phyloP scores from a whole-genome alignment of 2,797 vertebrate species.

The Masticophis lateralis region DNA sequence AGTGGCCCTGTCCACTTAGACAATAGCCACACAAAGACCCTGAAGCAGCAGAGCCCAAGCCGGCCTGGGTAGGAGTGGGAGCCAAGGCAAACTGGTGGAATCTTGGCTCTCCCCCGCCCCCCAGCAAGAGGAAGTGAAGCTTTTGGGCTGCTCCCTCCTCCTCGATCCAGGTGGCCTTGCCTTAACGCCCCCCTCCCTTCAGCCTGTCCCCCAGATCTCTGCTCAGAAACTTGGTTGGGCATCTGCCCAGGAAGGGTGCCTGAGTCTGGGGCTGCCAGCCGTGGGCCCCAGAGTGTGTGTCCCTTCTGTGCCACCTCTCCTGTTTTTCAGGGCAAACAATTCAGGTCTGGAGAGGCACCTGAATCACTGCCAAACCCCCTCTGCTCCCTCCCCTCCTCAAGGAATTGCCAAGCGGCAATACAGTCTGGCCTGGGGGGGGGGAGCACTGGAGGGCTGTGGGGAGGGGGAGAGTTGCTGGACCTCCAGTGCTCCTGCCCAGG shows the following conservation, averaged over 20 bases:
- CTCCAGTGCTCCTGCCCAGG: neutral
- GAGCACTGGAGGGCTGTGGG: neutral
- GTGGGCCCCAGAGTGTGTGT: no score
- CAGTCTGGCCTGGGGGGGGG: neutral
- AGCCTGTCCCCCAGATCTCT: neutral
- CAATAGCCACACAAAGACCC: neutral
- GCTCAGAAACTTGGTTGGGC: neutral
- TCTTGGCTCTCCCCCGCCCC: neutral
- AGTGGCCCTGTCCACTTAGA: neutral
- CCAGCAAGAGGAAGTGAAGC: neutral
- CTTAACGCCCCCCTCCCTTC: neutral
- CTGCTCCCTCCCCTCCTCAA: neutral
- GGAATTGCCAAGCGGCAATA: no score
- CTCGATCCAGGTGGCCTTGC: conserved; percentile 39
- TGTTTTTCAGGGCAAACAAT: neutral
- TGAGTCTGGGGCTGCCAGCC: neutral
- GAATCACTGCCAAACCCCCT: neutral
- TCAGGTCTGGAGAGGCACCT: no score
- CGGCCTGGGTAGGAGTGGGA: neutral
- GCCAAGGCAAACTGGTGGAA: neutral
- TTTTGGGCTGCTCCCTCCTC: neutral
- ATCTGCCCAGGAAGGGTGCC: neutral
- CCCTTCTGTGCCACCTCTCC: neutral
- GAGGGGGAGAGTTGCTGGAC: neutral
- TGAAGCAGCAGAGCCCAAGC: neutral